Base-by-base conservation (phyloP, 2,888 invertebrate species). In the Xestia xanthographa region DNA sequence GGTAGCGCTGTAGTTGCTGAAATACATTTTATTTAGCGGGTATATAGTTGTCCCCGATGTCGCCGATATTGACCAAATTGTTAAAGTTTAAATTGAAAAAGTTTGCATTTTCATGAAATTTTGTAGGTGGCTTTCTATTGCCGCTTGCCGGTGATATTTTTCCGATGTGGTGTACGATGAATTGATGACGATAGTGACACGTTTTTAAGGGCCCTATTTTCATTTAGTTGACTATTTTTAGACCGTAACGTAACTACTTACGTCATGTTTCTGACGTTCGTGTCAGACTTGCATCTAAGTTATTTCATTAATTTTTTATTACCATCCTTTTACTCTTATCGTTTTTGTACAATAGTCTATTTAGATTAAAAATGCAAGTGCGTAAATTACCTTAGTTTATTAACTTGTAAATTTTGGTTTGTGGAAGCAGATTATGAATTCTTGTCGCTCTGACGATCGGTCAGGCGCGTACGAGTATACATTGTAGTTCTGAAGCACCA, bases 331-430 rank as follows among this genome's bases (percentile, higher is more conserved):
- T 48, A 66, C 43, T 75, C 48, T 82, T 80, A 82, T 86, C 60
- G 60, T 34, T 38, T 26, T 17, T 26, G 12, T 67, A 86, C 75
- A 86, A 82, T 75, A 73, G 72, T 63, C 65, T 72, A 86, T 86
- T 80, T 72, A 81, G 75, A 81, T 81, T 76, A 69, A 72, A 77
- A 77, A 26, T 0, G 70, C 53, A 63, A 43, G 9, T 53, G 14
- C 20, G 38, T 65, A 48, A 66, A 66, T 26, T 76, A 66, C 66
- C 66, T 29, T 34, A 22, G 29, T 75, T 72, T 72, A 66, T 43
- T 73, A 63, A 63, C n/a, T 70, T n/a, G n/a, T n/a, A n/a, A n/a
- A n/a, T 41, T 17, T 26, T 53, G 34, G 11, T 56, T 65, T 11
- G 26, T 38, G 17, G 22, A 45, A 69, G 43, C 41, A 12, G 9